A percentile compares a stretch with the other conserved stretches of the same genome.
phyloP scores from a whole-genome alignment of 2,113 vertebrate species.

The Fregetta grallaria region DNA sequence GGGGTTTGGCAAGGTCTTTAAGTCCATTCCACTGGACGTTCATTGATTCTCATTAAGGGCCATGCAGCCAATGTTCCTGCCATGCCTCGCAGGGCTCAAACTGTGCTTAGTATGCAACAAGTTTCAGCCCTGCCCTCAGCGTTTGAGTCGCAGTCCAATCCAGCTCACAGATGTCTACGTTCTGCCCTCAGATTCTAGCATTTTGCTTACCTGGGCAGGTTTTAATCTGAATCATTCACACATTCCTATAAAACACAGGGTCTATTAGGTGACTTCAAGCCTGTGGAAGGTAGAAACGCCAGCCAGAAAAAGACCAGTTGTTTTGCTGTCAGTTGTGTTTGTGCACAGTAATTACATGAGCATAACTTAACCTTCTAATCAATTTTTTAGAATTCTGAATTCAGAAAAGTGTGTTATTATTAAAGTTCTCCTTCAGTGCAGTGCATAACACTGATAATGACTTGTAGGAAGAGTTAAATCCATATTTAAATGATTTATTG shows the following conservation, averaged over 20 bases:
- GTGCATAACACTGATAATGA: background rate
- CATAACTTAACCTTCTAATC: background rate
- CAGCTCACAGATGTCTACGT: background rate
- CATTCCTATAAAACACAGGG: background rate
- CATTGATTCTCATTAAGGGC: background rate
- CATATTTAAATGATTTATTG: slow-evolving; percentile 23
- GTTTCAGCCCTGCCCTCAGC: background rate
- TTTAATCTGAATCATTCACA: background rate
- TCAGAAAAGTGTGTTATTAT: background rate
- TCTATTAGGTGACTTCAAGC: background rate
- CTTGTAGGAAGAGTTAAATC: slow-evolving; percentile 10
- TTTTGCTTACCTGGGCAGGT: background rate
- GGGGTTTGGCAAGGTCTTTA: background rate
- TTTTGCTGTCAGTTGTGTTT: background rate
- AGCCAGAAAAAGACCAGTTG: background rate
- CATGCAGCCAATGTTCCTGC: background rate
- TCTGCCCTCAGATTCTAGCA: background rate
- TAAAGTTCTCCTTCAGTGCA: background rate
- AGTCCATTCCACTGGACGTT: background rate
- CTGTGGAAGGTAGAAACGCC: background rate
- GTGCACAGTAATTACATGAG: background rate
- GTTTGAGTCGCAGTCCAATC: background rate
- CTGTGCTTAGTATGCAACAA: background rate
- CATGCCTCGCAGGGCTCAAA: background rate
- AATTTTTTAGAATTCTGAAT: background rate